These are phyloP conservation scores for Papilio gigon DNA, from an alignment of 2,888 invertebrate genomes.

Conservation along the genomic window DNA sequence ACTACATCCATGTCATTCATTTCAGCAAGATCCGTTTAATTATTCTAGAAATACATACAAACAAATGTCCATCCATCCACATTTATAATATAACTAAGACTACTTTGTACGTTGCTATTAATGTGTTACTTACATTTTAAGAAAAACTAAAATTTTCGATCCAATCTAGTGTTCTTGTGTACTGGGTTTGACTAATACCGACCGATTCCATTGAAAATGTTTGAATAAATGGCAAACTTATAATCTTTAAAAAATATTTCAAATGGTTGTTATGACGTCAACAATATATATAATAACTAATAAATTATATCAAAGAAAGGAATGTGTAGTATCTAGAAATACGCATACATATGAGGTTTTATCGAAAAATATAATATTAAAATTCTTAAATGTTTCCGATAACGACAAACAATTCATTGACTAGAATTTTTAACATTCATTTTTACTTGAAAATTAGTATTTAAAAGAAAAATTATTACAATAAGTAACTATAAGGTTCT, in stretches of 20 bases:
- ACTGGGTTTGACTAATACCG: not conserved
- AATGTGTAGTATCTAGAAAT: not conserved
- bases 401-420: not conserved
- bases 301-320: constrained; percentile 4
- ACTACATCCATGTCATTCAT: too few relatives aligned
- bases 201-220: not conserved
- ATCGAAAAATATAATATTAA: not conserved
- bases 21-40: too few relatives aligned
- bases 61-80: too few relatives aligned
- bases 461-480: not conserved
- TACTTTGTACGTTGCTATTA: too few relatives aligned
- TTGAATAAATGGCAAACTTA: not conserved
- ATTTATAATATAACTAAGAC: too few relatives aligned
- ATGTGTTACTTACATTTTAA: too few relatives aligned
- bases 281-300: not conserved
- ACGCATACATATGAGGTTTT: not conserved
- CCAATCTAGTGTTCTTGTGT: too few relatives aligned
- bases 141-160: too few relatives aligned
- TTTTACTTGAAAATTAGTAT: not conserved
- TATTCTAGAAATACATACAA: too few relatives aligned
- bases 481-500: too few relatives aligned
- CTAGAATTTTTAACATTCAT: not conserved
- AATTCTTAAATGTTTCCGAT: not conserved
- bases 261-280: not conserved
- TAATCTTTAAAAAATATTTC: not conserved